Conservation (phyloP, 2,113 vertebrate genomes). For the Silurus glanis region DNA sequence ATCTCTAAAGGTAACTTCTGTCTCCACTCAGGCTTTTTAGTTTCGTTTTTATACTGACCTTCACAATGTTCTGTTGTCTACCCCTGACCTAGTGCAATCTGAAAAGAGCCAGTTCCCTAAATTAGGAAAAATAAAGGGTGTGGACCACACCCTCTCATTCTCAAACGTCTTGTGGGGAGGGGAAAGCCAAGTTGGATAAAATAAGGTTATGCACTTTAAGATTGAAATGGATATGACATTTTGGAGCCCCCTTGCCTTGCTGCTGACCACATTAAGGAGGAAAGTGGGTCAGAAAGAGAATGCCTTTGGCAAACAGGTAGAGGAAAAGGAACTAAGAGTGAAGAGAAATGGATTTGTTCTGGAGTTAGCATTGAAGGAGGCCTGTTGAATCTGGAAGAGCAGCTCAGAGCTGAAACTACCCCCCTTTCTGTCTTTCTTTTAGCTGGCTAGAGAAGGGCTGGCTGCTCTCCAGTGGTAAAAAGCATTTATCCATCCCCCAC, state of each 20-base stretch:
- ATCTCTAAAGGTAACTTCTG: background rate
- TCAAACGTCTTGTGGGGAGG: background rate
- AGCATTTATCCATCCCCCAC: constrained; percentile 48
- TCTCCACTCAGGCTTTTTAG: background rate
- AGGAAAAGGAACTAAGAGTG: constrained; percentile 11
- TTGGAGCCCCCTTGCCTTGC: constrained; percentile 39
- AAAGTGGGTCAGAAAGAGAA: constrained; percentile 42
- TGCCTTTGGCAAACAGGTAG: constrained; percentile 45
- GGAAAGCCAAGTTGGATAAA: constrained; percentile 10
- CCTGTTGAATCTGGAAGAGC: constrained; percentile 50
- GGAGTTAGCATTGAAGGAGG: constrained; percentile 24
- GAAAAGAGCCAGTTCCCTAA: background rate
- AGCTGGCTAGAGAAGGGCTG: constrained; percentile 43
- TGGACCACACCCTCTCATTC: background rate
- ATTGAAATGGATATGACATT: constrained; percentile 39
- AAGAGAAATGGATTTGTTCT: constrained; percentile 11
- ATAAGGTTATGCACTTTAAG: background rate
- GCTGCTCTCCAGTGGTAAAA: constrained; percentile 53
- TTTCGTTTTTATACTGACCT: background rate
- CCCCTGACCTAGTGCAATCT: background rate
- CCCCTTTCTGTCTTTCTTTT: constrained; percentile 20
- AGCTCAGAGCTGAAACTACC: constrained; percentile 24
- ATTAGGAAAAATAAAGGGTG: background rate
- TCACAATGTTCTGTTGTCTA: background rate
- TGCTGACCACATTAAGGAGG: constrained; percentile 17